These are phyloP conservation scores for Patella depressa DNA, from an alignment of 2,888 invertebrate genomes.

Conservation along the genomic window DNA sequence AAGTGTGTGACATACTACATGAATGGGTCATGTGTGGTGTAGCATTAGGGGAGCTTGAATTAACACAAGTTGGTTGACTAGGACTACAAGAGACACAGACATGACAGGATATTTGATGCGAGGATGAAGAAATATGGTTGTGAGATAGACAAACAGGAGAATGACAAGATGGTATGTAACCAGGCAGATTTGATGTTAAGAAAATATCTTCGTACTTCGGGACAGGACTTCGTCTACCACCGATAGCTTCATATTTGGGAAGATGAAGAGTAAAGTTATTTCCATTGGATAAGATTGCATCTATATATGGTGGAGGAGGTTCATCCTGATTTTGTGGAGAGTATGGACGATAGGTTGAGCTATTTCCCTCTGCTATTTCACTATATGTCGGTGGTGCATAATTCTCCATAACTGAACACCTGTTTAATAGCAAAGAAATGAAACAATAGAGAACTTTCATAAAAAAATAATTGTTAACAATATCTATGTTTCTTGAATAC, in stretches of 20 bases:
- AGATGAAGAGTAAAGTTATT: background rate
- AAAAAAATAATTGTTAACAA: too few relatives aligned
- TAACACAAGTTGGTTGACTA: background rate
- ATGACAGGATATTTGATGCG: background rate
- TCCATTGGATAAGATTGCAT: slow-evolving; percentile 27
- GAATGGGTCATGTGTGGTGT: background rate
- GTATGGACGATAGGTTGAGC: slow-evolving; percentile 28
- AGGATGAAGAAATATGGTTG: background rate
- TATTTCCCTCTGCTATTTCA: slow-evolving; percentile 38
- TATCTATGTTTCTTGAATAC: too few relatives aligned
- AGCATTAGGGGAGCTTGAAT: background rate
- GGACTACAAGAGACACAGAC: background rate
- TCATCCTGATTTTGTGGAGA: slow-evolving; percentile 35
- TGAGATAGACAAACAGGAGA: background rate
- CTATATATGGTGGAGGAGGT: slow-evolving; percentile 44
- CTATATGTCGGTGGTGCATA: slow-evolving; percentile 47
- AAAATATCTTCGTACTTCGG: slow-evolving; percentile 5
- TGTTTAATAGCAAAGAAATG: slow-evolving; percentile 10
- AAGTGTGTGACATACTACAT: background rate
- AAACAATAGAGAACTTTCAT: too few relatives aligned
- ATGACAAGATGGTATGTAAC: background rate
- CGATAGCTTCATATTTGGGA: background rate
- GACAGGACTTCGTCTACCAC: slow-evolving; percentile 6
- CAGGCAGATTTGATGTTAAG: background rate
- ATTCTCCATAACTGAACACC: slow-evolving; percentile 29